Base-by-base conservation (phyloP, 2,888 invertebrate species). In the Coelinius sp. region DNA sequence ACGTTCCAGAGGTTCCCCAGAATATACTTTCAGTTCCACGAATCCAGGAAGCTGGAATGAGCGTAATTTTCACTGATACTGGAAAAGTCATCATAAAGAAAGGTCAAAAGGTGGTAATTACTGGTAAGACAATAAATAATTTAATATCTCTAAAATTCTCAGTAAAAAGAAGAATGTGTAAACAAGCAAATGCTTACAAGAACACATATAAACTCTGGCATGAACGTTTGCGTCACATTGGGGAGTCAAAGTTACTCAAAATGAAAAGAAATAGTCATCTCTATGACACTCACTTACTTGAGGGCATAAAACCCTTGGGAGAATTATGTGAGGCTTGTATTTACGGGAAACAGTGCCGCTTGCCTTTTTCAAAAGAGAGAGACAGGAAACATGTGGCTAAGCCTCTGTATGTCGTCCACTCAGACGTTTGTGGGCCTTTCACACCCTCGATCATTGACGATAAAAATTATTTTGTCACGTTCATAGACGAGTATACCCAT, bases 281-380 rank as follows among this genome's bases (percentile, higher is more conserved):
- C 1, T 25, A 73, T 59, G 71, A 77, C 25, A 53, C 65, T 10
- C 14, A 53, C 35, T 70, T 70, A 22, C 53, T 74, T 31, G 62
- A 71, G 38, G 75, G 74, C 56, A 46, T 76, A 64, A 44, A 59
- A 2, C 41, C 35, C 1, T 1, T n/a, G 6, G 73, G 80, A 78
- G 74, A 79, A 27, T 74, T 82, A 69, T 86, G 85, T 77, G 84
- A 85, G 71, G 76, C 83, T 8, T 87, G 85, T 76, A 78, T 84
- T 71, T 73, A 82, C 74, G 84, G 83, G 12, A 85, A 87, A 76
- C 85, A 84, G 78, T 74, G 77, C n/a, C 79, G 84, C 72, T 68
- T 82, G 7, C 81, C 83, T 31, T 86, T 86, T 79, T 76, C 79
- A 56, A 69, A 63, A 22, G n/a, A 8, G 8, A 63, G 20, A 46